Evolutionary conservation across 2,888 invertebrate species (phyloP), one percentile per base, ranked within the genome.

Genomic region (Psylliodes chrysocephalus): DNA sequence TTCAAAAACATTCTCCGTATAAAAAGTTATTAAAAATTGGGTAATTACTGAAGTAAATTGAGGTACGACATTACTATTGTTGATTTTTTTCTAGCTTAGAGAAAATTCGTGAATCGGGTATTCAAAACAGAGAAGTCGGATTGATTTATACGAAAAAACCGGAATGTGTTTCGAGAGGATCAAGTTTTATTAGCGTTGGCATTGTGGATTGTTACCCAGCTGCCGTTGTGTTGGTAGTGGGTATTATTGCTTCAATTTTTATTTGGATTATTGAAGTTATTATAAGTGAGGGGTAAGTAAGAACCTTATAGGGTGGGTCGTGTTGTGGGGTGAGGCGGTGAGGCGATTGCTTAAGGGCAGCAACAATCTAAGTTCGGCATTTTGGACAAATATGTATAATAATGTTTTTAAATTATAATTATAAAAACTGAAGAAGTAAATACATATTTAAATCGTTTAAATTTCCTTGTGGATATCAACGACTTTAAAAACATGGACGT

Each of bases 21-120:
- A 86, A 85, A 66, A 88, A 89, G 79, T 82, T 88, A 78, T 84
- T 88, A 28, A 89, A 88, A 80, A 86, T 89, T 69, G 88, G 88
- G 66, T 63, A 38, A 55, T 38, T 22, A 22, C 22, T 22, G 22
- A n/a, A n/a, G n/a, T 22, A 4, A 4, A 22, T 22, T 22, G 22
- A 2, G 6, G 6, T 22, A 22, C 22, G 6, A 22, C n/a, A 6
- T 6, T 22, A 22, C 19, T 28, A 15, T 40, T 51, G 40, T 40
- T 22, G 38, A 17, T 28, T 47, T n/a, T n/a, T 10, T 35, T 35
- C 14, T 35, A 87, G 87, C 0, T 85, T 87, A 47, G 78, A 85
- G 60, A 82, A 86, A 73, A 82, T 89, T 68, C 85, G 85, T 3
- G 89, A 90, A 75, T 83, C 84, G 0, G 90, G 89, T 1, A 76